Evolutionary conservation across 2,113 vertebrate genomes (phyloP), one percentile per base, ranked within the genome.

Genomic region (Caloenas nicobarica): DNA sequence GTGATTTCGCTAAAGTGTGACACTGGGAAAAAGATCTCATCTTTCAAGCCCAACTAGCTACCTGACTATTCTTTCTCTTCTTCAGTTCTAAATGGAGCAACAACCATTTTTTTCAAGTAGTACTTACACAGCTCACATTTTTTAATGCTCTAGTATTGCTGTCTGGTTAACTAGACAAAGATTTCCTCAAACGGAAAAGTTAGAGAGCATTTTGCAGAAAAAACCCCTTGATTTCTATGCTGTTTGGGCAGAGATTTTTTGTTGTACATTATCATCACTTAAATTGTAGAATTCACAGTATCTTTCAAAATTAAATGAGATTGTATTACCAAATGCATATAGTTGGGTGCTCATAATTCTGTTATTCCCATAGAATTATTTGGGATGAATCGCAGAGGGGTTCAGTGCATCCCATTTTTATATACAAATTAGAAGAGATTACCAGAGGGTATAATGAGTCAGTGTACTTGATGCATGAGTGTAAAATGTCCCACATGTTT

Each of bases 151-250:
- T 17, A 53, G 9, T 13, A 24, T 42, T 66, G 19, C 3, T 36
- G 5, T 48, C 24, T 69, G 33, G 31, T 44, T 89, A 72, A 68
- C 16, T 40, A 65, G 15, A 16, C 3, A 60, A 61, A 17, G 22
- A n/a, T 61, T 77, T 85, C 21, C 36, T 81, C 29, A 25, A 16
- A 65, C 8, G 4, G 8, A 69, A 74, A 84, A 69, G 4, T 51
- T 46, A 23, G 26, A 86, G 38, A 60, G 7, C 25, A n/a, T 65
- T 71, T 50, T 2, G 2, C 17, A 61, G 42, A 54, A 72, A 58
- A 9, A 0, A 6, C 53, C 5, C 5, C 4, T 5, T 44, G 11
- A 60, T 51, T 51, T 15, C 13, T 22, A 29, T 7, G 42, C 7
- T 25, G 8, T 42, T 50, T 82, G 19, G 65, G 31, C 54, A 29